phyloP scores from a whole-genome alignment of 2,113 vertebrate genomes.

The western clawed frog (Xenopus tropicalis) region UCB_Xtro_10.0 CM004443.2:72145001-72145500 shows the following conservation, averaged over 20 bases:
- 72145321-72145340: slow-evolving; percentile 20
- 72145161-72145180: too few species aligned
- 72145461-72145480: slow-evolving; percentile 27
- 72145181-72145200: too few species aligned
- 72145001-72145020: too few species aligned
- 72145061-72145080: too few species aligned
- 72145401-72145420: neutral
- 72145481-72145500: slow-evolving; percentile 25
- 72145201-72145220: neutral
- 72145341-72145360: slow-evolving; percentile 42
- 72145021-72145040: too few species aligned
- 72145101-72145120: too few species aligned
- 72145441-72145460: too few species aligned
- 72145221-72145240: slow-evolving; percentile 29
- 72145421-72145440: too few species aligned
- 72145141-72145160: neutral
- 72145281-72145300: slow-evolving; percentile 23
- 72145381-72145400: slow-evolving; percentile 27
- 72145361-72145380: slow-evolving; percentile 20
- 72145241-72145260: slow-evolving; percentile 18
- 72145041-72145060: too few species aligned
- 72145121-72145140: too few species aligned
- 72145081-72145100: too few species aligned
- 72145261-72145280: slow-evolving; percentile 22
- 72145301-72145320: slow-evolving; percentile 8